A percentile compares a stretch with the other conserved stretches of the same genome.
Conservation (phyloP, 2,888 invertebrate species). For the Danaus chrysippus region DNA sequence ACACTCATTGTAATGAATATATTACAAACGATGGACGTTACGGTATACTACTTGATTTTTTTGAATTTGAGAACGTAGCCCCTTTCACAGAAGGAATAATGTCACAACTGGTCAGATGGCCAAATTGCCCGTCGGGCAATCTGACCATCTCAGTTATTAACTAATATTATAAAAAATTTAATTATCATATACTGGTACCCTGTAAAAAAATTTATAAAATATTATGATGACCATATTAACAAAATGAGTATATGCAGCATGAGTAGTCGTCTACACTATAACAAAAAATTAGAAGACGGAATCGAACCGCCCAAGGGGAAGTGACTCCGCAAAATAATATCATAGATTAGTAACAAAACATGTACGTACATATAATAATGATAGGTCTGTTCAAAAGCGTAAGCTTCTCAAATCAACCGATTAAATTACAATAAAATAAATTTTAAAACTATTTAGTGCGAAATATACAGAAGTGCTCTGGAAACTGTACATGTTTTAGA, state of each 20-base stretch:
- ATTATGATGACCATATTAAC: conserved; percentile 68
- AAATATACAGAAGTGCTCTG: conserved; percentile 78
- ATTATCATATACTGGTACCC: conserved; percentile 64
- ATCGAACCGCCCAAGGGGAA: conserved; percentile 59
- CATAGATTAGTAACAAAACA: conserved; percentile 79
- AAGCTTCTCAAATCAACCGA: conserved; percentile 76
- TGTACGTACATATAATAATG: conserved; percentile 76
- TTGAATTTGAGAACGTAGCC: conserved; percentile 85
- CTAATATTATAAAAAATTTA: conserved; percentile 63
- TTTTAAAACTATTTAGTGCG: conserved; percentile 76
- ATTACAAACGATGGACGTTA: conserved; percentile 79
- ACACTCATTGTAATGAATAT: conserved; percentile 83
- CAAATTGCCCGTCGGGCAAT: conserved; percentile 68
- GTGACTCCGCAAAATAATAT: conserved; percentile 61
- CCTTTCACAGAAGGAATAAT: conserved; percentile 93
- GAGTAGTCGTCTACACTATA: conserved; percentile 71
- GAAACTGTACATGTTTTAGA: conserved; percentile 81
- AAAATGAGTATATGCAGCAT: conserved; percentile 53
- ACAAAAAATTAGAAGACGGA: conserved; percentile 41
- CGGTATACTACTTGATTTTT: conserved; percentile 69
- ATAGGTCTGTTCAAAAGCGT: conserved; percentile 76
- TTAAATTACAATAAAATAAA: conserved; percentile 72
- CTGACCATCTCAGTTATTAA: conserved; percentile 68
- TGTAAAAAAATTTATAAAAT: conserved; percentile 72
- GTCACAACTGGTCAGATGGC: conserved; percentile 85